Conservation (phyloP, 1,140 invertebrate genomes). For the Sipha flava region DNA sequence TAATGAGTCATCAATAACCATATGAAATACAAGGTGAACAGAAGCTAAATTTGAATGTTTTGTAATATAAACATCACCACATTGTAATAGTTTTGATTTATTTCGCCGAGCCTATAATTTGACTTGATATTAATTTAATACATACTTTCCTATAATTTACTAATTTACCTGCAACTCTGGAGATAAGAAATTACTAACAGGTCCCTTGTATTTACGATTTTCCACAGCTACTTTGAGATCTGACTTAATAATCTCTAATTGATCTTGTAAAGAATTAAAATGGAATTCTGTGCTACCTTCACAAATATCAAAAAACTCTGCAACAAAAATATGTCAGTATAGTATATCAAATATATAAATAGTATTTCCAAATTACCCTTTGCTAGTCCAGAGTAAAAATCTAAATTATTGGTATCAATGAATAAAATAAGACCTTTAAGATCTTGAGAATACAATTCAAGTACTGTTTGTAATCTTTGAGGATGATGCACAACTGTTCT, state of each 20-base stretch:
- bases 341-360: neutral
- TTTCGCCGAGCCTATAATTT: constrained; percentile 39
- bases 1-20: constrained; percentile 72
- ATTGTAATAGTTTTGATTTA: constrained; percentile 52
- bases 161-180: constrained; percentile 39
- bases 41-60: constrained; percentile 92
- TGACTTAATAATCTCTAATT: constrained; percentile 67
- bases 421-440: constrained; percentile 79
- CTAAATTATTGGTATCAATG: constrained; percentile 62
- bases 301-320: constrained; percentile 55
- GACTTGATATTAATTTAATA: neutral
- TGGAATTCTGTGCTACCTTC: constrained; percentile 75
- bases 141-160: neutral
- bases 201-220: constrained; percentile 41
- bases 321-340: constrained; percentile 13
- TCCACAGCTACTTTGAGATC: constrained; percentile 48
- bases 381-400: constrained; percentile 59
- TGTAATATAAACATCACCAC: constrained; percentile 90
- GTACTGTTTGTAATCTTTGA: constrained; percentile 80
- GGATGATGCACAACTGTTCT: constrained; percentile 57
- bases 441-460: constrained; percentile 87
- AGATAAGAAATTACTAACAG: constrained; percentile 36
- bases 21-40: constrained; percentile 89
- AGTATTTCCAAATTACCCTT: constrained; percentile 49
- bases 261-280: constrained; percentile 75